Base-by-base conservation (phyloP, 2,113 vertebrate species). In the Eolophus roseicapilla region DNA sequence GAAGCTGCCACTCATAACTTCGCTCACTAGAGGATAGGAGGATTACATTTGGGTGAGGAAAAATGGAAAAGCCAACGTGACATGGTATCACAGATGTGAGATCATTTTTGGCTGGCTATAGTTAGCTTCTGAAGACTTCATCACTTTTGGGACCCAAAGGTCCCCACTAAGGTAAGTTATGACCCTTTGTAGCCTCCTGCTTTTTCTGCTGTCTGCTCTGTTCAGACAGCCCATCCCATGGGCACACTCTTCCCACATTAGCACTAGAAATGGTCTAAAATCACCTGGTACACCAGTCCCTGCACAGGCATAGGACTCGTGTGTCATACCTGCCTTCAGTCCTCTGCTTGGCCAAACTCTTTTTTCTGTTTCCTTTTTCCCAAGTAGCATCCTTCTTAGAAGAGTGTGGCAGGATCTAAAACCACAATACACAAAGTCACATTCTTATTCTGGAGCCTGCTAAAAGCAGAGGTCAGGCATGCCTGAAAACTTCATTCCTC, bases 241-340 rank as follows among this genome's bases (percentile, higher is more conserved):
- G 18, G 6, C 18, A 6, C 4, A 2, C 5, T 3, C 11, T 44
- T 8, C 5, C 3, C 9, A 11, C 6, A 3, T 1, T 1, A 35
- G 8, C 7, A 39, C 44, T 21, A 74, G 21, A 33, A 76, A 49
- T 18, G 15, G 16, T 55, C n/a, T 46, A 59, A 92, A 78, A 39
- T 41, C 3, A 27, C 21, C n/a, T 13, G 18, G 21, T 43, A 33
- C 17, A 31, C 10, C 33, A 39, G 4, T 2, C 7, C 7, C 47
- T 39, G 15, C 25, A 14, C 0, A 8, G 13, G 6, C 44, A 43
- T 20, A 44, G 13, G 7, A 19, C 25, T 80, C 2, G 0, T 6
- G 7, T 9, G 15, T 33, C 88, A 55, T 97, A 97, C 97, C 93
- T 92, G 79, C 17, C 33, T 85, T 87, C 63, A 55, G 74, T 5